Conservation (phyloP, 2,113 vertebrate genomes). For the Oreotrochilus melanogaster region DNA sequence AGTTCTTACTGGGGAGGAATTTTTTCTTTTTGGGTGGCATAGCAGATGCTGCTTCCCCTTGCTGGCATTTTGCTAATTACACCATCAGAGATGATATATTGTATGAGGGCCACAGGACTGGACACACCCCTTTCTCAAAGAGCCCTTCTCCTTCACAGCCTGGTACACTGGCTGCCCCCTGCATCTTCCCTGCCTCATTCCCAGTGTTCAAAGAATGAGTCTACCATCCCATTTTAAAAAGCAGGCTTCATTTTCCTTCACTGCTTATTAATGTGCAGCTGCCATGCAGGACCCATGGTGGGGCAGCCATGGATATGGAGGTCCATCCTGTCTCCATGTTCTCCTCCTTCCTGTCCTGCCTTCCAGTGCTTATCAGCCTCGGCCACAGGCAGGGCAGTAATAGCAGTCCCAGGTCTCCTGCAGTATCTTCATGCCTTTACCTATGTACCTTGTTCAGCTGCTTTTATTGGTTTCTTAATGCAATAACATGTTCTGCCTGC, state of each 20-base stretch:
- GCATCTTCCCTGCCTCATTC: neutral
- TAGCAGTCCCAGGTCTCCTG: neutral
- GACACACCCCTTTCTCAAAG: neutral
- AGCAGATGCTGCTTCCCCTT: neutral
- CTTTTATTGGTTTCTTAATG: neutral
- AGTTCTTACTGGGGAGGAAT: neutral
- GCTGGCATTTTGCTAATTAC: neutral
- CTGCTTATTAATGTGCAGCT: neutral
- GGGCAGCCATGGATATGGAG: neutral
- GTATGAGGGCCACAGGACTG: neutral
- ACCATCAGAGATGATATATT: accelerated
- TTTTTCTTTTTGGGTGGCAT: neutral
- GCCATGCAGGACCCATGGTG: neutral
- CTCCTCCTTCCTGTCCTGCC: neutral
- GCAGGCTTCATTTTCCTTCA: neutral
- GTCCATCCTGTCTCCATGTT: neutral
- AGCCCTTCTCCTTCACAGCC: neutral
- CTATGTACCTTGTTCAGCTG: neutral
- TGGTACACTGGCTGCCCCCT: neutral
- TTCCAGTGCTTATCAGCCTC: neutral
- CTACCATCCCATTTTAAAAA: neutral
- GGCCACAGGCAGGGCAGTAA: neutral
- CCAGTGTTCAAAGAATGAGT: neutral
- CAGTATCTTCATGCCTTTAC: neutral
- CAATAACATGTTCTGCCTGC: neutral